Evolutionary conservation across 2,797 vertebrate genomes (phyloP), one percentile per base, ranked within the genome.

Genomic region (Macrochelys suwanniensis): DNA sequence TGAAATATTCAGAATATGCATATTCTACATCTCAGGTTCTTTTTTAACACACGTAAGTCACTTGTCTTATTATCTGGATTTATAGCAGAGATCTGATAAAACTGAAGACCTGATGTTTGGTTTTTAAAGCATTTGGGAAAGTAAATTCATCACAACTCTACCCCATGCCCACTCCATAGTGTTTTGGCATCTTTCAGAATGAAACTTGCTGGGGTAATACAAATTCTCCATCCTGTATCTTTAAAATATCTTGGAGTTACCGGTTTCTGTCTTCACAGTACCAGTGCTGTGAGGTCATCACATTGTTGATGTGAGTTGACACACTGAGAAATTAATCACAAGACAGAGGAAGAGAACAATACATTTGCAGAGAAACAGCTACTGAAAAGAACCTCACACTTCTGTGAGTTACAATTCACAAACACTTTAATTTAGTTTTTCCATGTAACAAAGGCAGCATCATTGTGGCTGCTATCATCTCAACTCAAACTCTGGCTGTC

Each of bases 361-460:
- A 45, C 4, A 12, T 49, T 80, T 89, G 33, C 84, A 81, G 13
- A 89, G 81, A 77, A 42, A 31, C 68, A 92, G 33, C 57, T 33
- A 90, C 1, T 76, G 89, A 87, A 94, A 97, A 96, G 19, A 96
- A 89, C 56, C 49, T 88, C 82, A 90, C 61, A 90, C 79, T 87
- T 79, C 90, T 37, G 49, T 42, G 56, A 94, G 68, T 94, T 59
- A 88, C n/a, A 93, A 51, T 93, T 82, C 5, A 33, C 2, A 95
- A 95, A 85, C 4, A 76, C 45, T 86, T 97, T 97, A 97, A 98
- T 97, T 97, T 59, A 77, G 33, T 85, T 59, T 94, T 84, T 97
- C 59, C 79, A 80, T 25, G 16, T 85, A 51, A 89, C 45, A 2
- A 84, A 53, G 49, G 92, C 74, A 81, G 42, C 21, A 47, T 95